These are phyloP conservation scores for Bembecia ichneumoniformis DNA, from an alignment of 2,888 invertebrate species.

Conservation along the genomic window DNA sequence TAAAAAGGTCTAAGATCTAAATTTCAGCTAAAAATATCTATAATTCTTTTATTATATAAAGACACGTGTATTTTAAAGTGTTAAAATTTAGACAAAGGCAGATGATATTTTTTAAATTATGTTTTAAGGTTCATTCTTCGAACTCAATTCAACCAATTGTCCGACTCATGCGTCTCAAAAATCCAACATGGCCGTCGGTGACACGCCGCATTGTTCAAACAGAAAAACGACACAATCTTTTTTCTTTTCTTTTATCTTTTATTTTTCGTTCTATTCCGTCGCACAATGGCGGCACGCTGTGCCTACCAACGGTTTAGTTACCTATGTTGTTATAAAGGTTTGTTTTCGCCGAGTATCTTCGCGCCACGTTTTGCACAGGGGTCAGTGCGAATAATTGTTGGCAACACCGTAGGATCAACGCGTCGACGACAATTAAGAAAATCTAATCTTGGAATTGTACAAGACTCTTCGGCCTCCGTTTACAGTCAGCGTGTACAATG, in stretches of 20 bases:
- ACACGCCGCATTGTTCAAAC: constrained; percentile 67
- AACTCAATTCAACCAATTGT: constrained; percentile 7
- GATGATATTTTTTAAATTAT: not conserved
- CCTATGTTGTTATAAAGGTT: constrained; percentile 37
- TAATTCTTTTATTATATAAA: too few species aligned
- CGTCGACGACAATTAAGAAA: constrained; percentile 22
- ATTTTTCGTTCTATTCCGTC: constrained; percentile 34
- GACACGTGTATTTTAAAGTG: too few species aligned
- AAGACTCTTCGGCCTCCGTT: constrained; percentile 42
- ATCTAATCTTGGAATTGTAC: constrained; percentile 56
- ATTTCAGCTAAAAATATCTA: too few species aligned
- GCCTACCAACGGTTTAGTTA: constrained; percentile 57
- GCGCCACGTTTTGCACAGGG: not conserved
- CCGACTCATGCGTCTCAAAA: constrained; percentile 8
- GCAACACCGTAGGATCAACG: not conserved
- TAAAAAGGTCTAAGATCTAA: too few species aligned
- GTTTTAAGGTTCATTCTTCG: not conserved
- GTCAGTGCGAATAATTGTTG: too few species aligned
- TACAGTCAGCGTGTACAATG: constrained; percentile 34
- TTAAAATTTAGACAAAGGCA: not conserved
- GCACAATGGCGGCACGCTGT: constrained; percentile 60
- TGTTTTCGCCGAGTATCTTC: constrained; percentile 6
- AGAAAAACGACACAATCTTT: constrained; percentile 65
- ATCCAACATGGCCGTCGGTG: constrained; percentile 60
- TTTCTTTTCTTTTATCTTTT: constrained; percentile 53